Evolutionary conservation across 2,797 vertebrate species (phyloP).

Genomic region (Poeciliopsis presidionis): DNA sequence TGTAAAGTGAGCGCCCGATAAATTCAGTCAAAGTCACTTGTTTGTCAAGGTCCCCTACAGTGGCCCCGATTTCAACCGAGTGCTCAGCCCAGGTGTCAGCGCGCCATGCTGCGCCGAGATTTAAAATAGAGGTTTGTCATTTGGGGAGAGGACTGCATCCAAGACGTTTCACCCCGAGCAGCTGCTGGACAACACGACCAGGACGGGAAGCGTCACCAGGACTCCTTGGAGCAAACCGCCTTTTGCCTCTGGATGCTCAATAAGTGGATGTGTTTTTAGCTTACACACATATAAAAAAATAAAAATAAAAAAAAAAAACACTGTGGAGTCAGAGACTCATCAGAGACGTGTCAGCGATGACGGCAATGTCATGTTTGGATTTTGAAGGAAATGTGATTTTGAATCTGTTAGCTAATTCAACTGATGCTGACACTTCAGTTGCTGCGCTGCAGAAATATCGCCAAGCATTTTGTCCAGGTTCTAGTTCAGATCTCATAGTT

Average conservation of each 20-base stretch:
- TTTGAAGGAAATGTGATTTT: neutral
- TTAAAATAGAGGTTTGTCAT: conserved; percentile 70
- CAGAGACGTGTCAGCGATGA: neutral
- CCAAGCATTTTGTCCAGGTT: too few relatives aligned
- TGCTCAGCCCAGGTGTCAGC: conserved; percentile 68
- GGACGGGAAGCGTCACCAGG: conserved; percentile 43
- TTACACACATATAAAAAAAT: neutral
- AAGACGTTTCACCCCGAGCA: conserved; percentile 71
- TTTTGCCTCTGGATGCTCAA: conserved; percentile 30
- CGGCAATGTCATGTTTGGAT: neutral
- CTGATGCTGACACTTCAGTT: neutral
- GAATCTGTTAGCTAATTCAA: neutral
- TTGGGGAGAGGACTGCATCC: conserved; percentile 71
- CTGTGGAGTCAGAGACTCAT: conserved; percentile 24
- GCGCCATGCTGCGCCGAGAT: conserved; percentile 64
- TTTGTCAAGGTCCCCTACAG: conserved; percentile 74
- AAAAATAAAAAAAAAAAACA: conserved; percentile 20
- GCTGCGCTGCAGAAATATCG: neutral
- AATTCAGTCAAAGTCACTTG: conserved; percentile 72
- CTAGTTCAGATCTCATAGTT: too few relatives aligned
- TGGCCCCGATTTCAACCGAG: conserved; percentile 68
- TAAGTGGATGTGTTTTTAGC: conserved; percentile 26
- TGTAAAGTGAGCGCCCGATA: conserved; percentile 34
- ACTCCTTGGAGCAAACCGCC: conserved; percentile 47
- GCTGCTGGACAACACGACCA: conserved; percentile 61